Evolutionary conservation across 2,797 vertebrate species (phyloP).

Genomic region (Okamejei kenojei): DNA sequence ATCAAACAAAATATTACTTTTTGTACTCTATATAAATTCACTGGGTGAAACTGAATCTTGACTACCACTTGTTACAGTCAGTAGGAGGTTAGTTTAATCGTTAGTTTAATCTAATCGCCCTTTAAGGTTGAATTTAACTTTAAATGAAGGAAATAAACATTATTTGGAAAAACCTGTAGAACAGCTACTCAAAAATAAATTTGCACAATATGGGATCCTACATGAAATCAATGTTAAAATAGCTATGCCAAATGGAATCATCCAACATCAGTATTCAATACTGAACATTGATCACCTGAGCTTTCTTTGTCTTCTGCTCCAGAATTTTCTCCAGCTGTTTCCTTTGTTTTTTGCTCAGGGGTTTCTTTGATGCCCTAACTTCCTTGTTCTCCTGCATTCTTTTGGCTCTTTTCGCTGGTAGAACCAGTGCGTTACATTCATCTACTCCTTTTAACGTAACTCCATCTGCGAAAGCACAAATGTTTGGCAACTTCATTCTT

Average conservation of each 20-base stretch:
- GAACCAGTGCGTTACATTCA: slow-evolving; percentile 74
- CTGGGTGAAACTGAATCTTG: background rate
- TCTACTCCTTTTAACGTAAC: slow-evolving; percentile 74
- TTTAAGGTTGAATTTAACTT: no score
- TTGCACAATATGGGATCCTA: background rate
- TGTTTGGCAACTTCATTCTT: background rate
- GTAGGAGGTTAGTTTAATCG: background rate
- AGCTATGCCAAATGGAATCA: background rate
- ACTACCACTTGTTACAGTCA: background rate
- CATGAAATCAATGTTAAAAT: background rate
- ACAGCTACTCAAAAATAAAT: background rate
- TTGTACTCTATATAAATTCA: background rate
- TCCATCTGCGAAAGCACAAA: slow-evolving; percentile 55
- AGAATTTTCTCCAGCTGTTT: slow-evolving; percentile 79
- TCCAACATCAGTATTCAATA: background rate
- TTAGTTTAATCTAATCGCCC: background rate
- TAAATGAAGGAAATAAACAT: background rate
- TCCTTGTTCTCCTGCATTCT: slow-evolving; percentile 50
- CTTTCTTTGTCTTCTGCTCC: slow-evolving; percentile 85
- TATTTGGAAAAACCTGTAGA: background rate
- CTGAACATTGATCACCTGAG: slow-evolving; percentile 56
- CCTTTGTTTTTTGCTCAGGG: slow-evolving; percentile 78
- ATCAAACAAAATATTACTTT: background rate
- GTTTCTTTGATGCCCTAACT: slow-evolving; percentile 54
- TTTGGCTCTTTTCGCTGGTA: slow-evolving; percentile 70